These are phyloP conservation scores for Eufriesea mexicana DNA, from an alignment of 1,140 invertebrate genomes.

Conservation along the genomic window DNA sequence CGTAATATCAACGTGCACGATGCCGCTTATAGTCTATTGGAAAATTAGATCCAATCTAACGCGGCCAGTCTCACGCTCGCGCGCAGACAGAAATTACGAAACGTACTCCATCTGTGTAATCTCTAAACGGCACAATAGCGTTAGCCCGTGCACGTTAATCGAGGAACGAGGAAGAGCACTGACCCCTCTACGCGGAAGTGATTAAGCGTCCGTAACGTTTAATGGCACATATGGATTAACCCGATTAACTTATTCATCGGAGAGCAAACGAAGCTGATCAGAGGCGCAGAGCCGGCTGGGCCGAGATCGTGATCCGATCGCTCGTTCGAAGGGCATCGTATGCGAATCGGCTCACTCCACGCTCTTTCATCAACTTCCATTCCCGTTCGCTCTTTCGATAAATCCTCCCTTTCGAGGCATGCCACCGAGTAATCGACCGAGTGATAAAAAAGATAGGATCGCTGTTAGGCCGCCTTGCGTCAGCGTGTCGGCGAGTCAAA, in stretches of 20 bases:
- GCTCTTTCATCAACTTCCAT: not conserved
- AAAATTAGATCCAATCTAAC: slow-evolving; percentile 71
- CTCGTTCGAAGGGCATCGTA: slow-evolving; percentile 20
- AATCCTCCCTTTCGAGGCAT: not conserved
- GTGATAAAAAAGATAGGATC: not conserved
- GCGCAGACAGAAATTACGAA: slow-evolving; percentile 67
- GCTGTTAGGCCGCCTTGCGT: not conserved
- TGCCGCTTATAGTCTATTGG: slow-evolving; percentile 51
- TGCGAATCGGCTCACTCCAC: not conserved
- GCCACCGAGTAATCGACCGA: not conserved
- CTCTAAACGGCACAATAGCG: slow-evolving; percentile 57
- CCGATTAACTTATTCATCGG: slow-evolving; percentile 67
- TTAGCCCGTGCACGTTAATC: not conserved
- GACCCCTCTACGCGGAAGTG: slow-evolving; percentile 64
- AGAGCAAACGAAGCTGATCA: slow-evolving; percentile 50
- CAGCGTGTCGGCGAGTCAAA: not conserved
- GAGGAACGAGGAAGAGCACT: slow-evolving; percentile 62
- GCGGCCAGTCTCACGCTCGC: slow-evolving; percentile 64
- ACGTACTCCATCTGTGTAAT: slow-evolving; percentile 55
- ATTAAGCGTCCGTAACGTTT: slow-evolving; percentile 60
- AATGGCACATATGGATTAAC: slow-evolving; percentile 65
- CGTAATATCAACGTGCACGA: slow-evolving; percentile 25
- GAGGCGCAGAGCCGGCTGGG: not conserved
- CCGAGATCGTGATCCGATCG: slow-evolving; percentile 38
- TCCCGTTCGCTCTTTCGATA: not conserved